Evolutionary conservation across 1,140 invertebrate species (phyloP), one percentile per base, ranked within the genome.

Genomic region (Onthophagus taurus): DNA sequence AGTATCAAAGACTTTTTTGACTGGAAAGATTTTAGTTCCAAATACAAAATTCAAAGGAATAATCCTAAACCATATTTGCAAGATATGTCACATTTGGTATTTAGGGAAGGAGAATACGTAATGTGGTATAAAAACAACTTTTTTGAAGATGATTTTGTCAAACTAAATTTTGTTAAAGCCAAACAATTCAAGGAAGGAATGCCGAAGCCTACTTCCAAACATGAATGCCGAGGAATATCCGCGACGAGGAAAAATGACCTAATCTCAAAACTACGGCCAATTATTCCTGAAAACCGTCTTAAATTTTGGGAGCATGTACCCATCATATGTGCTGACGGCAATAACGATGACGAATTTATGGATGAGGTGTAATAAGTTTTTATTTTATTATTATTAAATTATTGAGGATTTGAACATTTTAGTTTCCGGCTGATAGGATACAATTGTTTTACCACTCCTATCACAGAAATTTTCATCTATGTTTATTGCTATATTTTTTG

Each of bases 11-110:
- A 38, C 23, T 38, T 38, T 18, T 23, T 26, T 21, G 19, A 23
- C 12, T 38, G 36, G 21, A 38, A 38, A 26, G 36, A 38, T 38
- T 12, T 23, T 12, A 35, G 33, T 35, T 7, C 23, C 18, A 38
- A 23, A 38, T 21, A 12, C 13, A 38, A 23, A 26, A 8, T 26
- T 23, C 4, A 24, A 26, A 11, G 19, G 24, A 6, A 38, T 11
- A 38, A 38, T n/a, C n/a, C n/a, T n/a, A 14, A 6, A 23, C 24
- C 19, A 38, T 26, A 13, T 38, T 7, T n/a, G 3, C 13, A 12
- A 23, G 20, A 38, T 38, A 23, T 2, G 20, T 23, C 36, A 38
- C 23, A 26, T 26, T 26, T n/a, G n/a, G 6, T 26, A n/a, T n/a
- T 7, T n/a, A 26, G n/a, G 6, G 23, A 26, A n/a, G 23, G 6